These are phyloP conservation scores for Octopus bimaculoides DNA, from an alignment of 1,140 invertebrate species.

Conservation along the genomic window DNA sequence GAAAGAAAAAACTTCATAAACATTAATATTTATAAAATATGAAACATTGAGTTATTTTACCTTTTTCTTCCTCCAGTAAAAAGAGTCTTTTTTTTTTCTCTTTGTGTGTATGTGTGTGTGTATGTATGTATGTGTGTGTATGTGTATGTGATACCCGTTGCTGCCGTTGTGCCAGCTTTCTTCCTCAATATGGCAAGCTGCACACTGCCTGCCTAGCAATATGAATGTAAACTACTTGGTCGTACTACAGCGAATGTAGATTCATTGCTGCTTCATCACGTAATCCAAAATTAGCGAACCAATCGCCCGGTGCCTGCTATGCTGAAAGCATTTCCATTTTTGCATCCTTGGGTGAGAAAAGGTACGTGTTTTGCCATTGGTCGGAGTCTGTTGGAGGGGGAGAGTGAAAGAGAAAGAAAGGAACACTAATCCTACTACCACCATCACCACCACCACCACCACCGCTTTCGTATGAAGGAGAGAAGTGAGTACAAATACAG, in stretches of 20 bases:
- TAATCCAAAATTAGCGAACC: neutral
- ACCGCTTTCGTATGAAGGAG: no score
- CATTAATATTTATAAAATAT: neutral
- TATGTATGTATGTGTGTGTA: conserved; percentile 10
- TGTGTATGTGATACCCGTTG: conserved; percentile 11
- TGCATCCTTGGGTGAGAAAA: neutral
- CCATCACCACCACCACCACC: no score
- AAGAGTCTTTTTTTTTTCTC: conserved; percentile 16
- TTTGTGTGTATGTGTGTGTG: conserved; percentile 7
- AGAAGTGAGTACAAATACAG: no score
- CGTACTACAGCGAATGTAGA: neutral
- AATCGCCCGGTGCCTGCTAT: neutral
- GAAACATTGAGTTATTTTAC: neutral
- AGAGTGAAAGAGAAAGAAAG: neutral
- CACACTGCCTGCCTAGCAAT: neutral
- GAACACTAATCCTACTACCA: no score
- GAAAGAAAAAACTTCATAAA: neutral
- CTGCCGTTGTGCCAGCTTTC: neutral
- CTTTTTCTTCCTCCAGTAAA: conserved; percentile 1
- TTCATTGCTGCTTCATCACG: neutral
- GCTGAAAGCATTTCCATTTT: neutral
- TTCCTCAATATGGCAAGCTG: neutral
- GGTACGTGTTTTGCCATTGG: neutral
- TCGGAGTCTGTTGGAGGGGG: neutral
- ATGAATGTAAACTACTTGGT: neutral